A percentile compares a stretch with the other conserved stretches of the same genome.
These are phyloP conservation scores for Nannobrachium achirus DNA, from an alignment of 2,113 vertebrate genomes.

Conservation along the genomic window DNA sequence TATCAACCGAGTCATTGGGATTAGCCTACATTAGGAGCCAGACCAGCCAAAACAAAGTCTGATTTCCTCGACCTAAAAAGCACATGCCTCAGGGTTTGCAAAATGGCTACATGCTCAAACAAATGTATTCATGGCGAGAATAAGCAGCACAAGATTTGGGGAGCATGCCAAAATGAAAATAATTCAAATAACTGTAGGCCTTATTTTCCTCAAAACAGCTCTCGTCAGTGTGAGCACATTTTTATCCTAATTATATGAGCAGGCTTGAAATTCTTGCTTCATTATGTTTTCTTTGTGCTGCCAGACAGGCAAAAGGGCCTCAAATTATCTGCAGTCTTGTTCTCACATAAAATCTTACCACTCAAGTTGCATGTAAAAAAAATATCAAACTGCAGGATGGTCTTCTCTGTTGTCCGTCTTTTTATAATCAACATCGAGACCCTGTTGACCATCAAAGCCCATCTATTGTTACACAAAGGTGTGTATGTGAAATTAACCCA, in stretches of 20 bases:
- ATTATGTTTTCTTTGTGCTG: background rate
- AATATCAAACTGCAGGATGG: background rate
- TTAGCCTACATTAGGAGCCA: constrained; percentile 18
- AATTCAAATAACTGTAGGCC: background rate
- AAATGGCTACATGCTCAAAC: constrained; percentile 17
- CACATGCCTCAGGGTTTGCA: background rate
- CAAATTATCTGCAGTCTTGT: background rate
- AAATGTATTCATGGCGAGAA: constrained; percentile 12
- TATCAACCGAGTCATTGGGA: constrained; percentile 5
- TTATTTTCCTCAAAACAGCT: background rate
- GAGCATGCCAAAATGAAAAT: background rate
- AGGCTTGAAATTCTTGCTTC: background rate
- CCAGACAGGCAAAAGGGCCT: background rate
- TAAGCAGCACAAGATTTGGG: background rate
- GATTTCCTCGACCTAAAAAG: constrained; percentile 15
- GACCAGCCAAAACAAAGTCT: constrained; percentile 29
- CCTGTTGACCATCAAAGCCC: constrained; percentile 36
- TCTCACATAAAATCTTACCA: background rate
- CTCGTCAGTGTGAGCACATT: background rate
- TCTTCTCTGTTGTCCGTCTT: background rate
- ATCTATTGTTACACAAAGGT: constrained; percentile 49
- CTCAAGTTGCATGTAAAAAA: constrained; percentile 2
- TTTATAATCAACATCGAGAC: constrained; percentile 14
- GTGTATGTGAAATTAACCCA: constrained; percentile 55
- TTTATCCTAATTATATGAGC: background rate